Evolutionary conservation across 2,113 vertebrate genomes (phyloP).

Genomic region (Seriola rivoliana): DNA sequence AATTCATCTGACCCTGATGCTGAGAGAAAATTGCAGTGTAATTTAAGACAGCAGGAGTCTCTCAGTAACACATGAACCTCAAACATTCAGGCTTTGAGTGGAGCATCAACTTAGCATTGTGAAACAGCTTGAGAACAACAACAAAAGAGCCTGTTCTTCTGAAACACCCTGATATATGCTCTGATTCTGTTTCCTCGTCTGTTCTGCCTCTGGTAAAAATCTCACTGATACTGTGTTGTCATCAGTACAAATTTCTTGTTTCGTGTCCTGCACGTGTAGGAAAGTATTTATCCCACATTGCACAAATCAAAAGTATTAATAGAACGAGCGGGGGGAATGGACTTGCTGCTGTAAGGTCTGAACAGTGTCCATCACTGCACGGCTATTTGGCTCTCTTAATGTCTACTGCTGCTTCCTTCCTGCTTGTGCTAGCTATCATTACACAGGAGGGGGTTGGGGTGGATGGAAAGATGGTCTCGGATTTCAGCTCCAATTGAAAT

Average conservation of each 20-base stretch:
- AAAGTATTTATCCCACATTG: background rate
- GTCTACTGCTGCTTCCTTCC: constrained; percentile 72
- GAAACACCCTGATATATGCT: background rate
- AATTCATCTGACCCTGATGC: background rate
- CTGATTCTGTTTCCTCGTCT: constrained; percentile 23
- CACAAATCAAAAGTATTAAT: constrained; percentile 20
- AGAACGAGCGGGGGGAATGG: constrained; percentile 20
- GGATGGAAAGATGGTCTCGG: constrained; percentile 34
- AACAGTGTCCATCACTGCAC: constrained; percentile 52
- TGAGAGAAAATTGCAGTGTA: background rate
- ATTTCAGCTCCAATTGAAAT: constrained; percentile 54
- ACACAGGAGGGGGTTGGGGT: constrained; percentile 47
- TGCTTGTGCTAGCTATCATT: constrained; percentile 65
- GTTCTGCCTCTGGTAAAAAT: constrained; percentile 5
- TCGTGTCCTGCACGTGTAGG: constrained; percentile 1
- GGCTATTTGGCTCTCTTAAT: constrained; percentile 68
- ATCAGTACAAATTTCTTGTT: constrained; percentile 5
- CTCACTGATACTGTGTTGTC: background rate
- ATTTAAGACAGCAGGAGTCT: constrained; percentile 20
- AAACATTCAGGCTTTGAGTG: background rate
- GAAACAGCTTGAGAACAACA: constrained; percentile 24
- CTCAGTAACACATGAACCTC: constrained; percentile 2
- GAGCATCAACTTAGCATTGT: background rate
- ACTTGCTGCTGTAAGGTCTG: constrained; percentile 35
- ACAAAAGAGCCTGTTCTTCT: constrained; percentile 3